phyloP scores from a whole-genome alignment of 30 jellyfish, hydroid and myxozoan genomes.

The Chironex yamaguchii region DNA sequence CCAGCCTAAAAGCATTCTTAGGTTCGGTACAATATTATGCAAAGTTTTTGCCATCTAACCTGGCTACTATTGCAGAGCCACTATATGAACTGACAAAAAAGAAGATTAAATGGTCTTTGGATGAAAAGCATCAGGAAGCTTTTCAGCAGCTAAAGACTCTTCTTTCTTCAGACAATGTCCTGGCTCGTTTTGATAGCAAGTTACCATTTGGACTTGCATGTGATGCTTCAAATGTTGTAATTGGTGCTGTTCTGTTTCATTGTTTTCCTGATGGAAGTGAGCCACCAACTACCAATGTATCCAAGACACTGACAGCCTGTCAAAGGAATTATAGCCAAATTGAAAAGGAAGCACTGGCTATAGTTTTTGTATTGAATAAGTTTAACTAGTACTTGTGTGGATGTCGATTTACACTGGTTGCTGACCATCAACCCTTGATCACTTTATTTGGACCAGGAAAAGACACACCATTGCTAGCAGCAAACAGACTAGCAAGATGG shows the following conservation, averaged over 20 bases:
- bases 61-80: no score
- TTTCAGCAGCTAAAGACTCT: constrained; percentile 16
- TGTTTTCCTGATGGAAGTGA: constrained; percentile 43
- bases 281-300: constrained; percentile 35
- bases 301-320: constrained; percentile 38
- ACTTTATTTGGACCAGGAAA: constrained; percentile 32
- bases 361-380: not conserved
- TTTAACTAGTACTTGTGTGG: constrained; percentile 34
- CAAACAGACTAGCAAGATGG: constrained; percentile 59
- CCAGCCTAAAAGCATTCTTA: no score
- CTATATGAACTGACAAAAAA: no score
- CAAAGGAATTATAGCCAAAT: constrained; percentile 35
- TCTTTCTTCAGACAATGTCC: constrained; percentile 33
- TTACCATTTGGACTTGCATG: constrained; percentile 36
- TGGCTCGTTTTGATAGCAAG: constrained; percentile 39
- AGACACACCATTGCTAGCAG: constrained; percentile 31
- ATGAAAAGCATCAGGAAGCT: constrained; percentile 10
- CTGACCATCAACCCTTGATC: constrained; percentile 53
- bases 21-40: no score
- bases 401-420: constrained; percentile 17
- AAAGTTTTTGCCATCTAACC: no score
- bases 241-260: constrained; percentile 59
- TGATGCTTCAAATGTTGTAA: constrained; percentile 19
- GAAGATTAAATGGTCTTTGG: no score
- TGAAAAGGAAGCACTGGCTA: constrained; percentile 34